Evolutionary conservation across 2,797 vertebrate genomes (phyloP).

Genomic region (Coccyzus lansbergi): DNA sequence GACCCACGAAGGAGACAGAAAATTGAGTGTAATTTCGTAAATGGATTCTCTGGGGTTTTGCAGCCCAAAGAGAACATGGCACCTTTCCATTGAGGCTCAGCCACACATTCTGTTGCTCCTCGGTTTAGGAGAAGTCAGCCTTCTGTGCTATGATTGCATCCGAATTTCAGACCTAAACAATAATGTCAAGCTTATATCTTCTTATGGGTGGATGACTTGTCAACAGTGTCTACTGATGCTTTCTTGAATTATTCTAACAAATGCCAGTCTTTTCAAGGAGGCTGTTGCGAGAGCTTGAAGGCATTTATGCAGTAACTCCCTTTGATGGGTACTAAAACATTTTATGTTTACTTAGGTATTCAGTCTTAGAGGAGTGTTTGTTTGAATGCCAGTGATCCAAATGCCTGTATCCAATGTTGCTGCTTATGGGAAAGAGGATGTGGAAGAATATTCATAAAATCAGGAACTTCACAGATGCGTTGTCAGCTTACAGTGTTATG

Average conservation of each 20-base stretch:
- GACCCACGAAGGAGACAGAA: background rate
- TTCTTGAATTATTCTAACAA: background rate
- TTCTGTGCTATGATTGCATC: background rate
- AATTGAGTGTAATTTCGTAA: background rate
- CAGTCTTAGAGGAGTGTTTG: background rate
- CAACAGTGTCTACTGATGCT: background rate
- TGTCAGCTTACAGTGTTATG: background rate
- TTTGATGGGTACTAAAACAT: background rate
- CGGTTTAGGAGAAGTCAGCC: background rate
- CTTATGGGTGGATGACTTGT: background rate
- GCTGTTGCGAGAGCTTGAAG: rapidly evolving
- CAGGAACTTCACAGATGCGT: background rate
- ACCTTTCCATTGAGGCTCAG: background rate
- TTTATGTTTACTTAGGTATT: background rate
- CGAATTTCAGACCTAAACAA: background rate
- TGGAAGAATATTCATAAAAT: background rate
- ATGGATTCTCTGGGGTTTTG: background rate
- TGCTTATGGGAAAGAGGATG: background rate
- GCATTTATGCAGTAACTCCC: background rate
- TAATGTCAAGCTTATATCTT: background rate
- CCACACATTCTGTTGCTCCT: background rate
- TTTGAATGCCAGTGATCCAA: background rate
- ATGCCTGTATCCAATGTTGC: background rate
- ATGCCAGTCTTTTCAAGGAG: background rate
- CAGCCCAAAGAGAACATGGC: background rate